Evolutionary conservation across 2,797 vertebrate species (phyloP), one percentile per base, ranked within the genome.

Genomic region (Onychomys arenicola): DNA sequence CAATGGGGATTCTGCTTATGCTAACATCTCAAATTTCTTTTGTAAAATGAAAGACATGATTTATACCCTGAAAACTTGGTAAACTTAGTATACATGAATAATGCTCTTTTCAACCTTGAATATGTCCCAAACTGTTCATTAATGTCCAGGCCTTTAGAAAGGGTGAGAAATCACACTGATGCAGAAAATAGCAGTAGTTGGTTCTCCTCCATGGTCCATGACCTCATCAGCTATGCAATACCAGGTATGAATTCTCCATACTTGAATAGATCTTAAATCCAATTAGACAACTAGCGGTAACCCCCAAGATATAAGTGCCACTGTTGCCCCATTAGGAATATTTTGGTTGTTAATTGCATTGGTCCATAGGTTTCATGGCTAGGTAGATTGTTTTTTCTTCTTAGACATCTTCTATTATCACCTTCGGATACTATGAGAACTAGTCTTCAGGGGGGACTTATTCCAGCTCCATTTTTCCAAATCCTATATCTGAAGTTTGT

Each of bases 31-130:
- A 29, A 59, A 17, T 83, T 89, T 67, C 43, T 46, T 71, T 93
- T 75, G 55, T 32, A 90, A 90, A 71, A 75, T 85, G 49, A 95
- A 73, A 93, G 5, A 49, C 27, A 78, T 55, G 90, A 77, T 69
- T 85, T 76, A 94, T 1, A 93, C 2, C 17, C 2, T 43, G 37
- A 6, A 88, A 93, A 90, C 10, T 65, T 27, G 63, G 61, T 78
- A 82, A 93, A 57, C 14, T 67, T 4, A 81, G 55, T 52, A 83
- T 83, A 23, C 71, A 90, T 40, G 52, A 84, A 46, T 77, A 67
- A 84, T 23, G 5, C 12, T 17, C 19, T 77, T 2, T 21, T 6
- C 13, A 40, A 5, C 3, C 49, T 4, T 46, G 73, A 93, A 92
- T 83, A 88, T 23, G 57, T 81, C 14, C 12, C 43, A 57, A 93